Base-by-base conservation (phyloP, 1,140 invertebrate genomes). In the Caerostris extrusa region DNA sequence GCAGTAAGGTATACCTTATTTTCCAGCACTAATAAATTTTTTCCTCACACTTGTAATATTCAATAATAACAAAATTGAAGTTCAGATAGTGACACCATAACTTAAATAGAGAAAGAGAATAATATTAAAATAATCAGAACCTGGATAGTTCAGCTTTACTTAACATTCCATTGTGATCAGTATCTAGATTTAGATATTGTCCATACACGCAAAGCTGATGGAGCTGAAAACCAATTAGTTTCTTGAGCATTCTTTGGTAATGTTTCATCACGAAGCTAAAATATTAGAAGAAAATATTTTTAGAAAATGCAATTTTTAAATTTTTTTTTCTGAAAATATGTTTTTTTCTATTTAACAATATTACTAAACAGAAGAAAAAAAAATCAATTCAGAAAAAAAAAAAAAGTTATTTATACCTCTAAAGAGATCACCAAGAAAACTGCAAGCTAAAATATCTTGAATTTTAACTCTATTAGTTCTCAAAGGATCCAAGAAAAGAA, bases 111-210 rank as follows among this genome's bases (percentile, higher is more conserved):
- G 34, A 34, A 34, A 34, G 34, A 34, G 10, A 60, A 60, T 60
- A 7, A 60, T 10, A 60, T 60, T 10, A 77, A 19, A 71, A 71
- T 17, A 71, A 34, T 14, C 50, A 60, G 95, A 97, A 98, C 97
- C 97, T 97, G 5, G 98, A 97, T 67, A 99, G 96, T 96, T 99
- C 98, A 92, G 98, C 97, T 95, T 98, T 98, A 95, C 97, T 99
- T 0, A 99, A 96, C 98, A 99, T 98, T 8, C 99, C 99, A 96
- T 99, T 99, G 94, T 98, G 98, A 96, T 99, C 98, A 94, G 97
- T 97, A 96, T 99, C 99, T 34, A 99, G 96, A 96, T 98, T 98
- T 3, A 99, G 96, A 96, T 99, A 99, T 95, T 98, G 98, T 0
- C 98, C 98, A 96, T 99, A 99, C 2, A 81, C 98, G 96, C 5